Base-by-base conservation (phyloP, 2,113 vertebrate species). In the Dasyurus viverrinus region DNA sequence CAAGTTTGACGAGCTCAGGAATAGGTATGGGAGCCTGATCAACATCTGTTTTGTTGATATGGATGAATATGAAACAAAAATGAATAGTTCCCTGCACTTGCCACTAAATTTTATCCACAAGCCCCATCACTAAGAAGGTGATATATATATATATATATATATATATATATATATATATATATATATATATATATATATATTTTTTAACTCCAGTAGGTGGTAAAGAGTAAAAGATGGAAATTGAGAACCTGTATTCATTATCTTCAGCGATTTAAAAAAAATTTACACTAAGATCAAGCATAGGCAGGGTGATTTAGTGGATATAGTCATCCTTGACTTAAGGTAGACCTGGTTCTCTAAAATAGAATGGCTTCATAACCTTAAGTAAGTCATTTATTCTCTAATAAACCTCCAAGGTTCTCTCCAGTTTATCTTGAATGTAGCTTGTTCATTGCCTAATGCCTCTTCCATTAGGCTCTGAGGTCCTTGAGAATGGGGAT, bases 11-110 rank as follows among this genome's bases (percentile, higher is more conserved):
- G 23, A 53, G 48, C 60, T 90, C 19, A 90, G 42, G 36, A 84
- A 92, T n/a, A 94, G 91, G 50, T 90, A 94, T 95, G 46, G 60
- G 76, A 95, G 84, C 89, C 30, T 89, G 90, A 89, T 95, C n/a
- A n/a, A 90, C 48, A 36, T 68, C 0, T 0, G 53, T 94, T 89
- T 5, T 54, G 42, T 6, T 55, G 53, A 16, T 5, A 2, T 22
- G 92, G n/a, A 90, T 26, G 16, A 91, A 94, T 42, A 30, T 22
- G 30, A n/a, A 0, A 47, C 19, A 89, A 95, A 96, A 57, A 97
- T 12, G 53, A 47, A 84, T 19, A 23, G 46, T 53, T 89, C 57
- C 84, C 54, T 54, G 76, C 25, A 92, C 93, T 90, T 47, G 50
- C 2, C 46, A 16, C 50, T 50, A 92, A 92, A 89, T 50, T 24